A percentile compares a stretch with the other conserved stretches of the same genome.
Evolutionary conservation across 2,797 vertebrate genomes (phyloP).

Genomic region (Myotis findleyi): DNA sequence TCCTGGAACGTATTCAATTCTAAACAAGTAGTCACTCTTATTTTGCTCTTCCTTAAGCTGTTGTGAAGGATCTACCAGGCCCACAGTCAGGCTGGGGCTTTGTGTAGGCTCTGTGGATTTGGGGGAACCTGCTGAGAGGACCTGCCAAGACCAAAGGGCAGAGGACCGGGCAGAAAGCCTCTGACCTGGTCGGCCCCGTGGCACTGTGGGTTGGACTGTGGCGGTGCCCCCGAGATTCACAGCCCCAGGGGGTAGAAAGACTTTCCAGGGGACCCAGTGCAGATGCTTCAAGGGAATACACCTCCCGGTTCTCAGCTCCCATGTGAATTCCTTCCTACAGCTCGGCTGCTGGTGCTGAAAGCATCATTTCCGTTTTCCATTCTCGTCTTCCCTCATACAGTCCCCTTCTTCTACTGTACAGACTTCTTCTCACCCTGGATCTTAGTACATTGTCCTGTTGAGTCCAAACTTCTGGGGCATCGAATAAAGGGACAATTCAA

Average conservation of each 20-base stretch:
- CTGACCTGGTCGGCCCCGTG: neutral
- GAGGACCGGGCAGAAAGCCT: neutral
- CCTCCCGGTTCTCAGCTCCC: conserved; percentile 17
- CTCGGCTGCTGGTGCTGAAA: neutral
- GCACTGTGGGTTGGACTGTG: accelerated
- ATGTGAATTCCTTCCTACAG: neutral
- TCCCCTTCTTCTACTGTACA: neutral
- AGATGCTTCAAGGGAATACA: neutral
- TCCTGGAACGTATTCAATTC: neutral
- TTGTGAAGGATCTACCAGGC: neutral
- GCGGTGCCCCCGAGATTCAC: neutral
- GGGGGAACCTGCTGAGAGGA: neutral
- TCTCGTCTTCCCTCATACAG: neutral
- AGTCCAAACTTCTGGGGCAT: neutral
- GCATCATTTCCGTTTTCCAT: neutral
- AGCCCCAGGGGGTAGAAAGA: neutral
- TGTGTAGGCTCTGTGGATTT: neutral
- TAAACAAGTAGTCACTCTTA: neutral
- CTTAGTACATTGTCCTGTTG: neutral
- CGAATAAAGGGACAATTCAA: neutral
- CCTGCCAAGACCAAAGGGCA: neutral
- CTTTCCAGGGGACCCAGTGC: neutral
- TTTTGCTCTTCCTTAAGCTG: neutral
- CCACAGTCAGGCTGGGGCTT: neutral
- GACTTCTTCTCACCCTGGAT: neutral